Evolutionary conservation across 2,888 invertebrate species (phyloP).

Genomic region (Cheilosia soror): DNA sequence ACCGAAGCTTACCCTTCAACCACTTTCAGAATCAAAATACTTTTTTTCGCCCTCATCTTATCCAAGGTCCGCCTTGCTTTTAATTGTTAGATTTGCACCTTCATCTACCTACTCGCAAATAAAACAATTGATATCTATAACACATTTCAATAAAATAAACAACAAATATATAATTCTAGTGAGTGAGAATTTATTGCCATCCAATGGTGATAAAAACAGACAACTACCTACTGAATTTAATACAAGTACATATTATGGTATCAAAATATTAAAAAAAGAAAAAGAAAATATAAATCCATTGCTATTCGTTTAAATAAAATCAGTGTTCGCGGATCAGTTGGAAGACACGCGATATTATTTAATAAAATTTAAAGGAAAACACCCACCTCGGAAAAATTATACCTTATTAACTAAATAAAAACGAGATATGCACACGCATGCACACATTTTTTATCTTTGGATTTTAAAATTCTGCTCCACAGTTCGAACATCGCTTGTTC

Average conservation of each 20-base stretch:
- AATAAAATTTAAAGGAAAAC: conserved; percentile 4
- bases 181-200: background rate
- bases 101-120: too few relatives aligned
- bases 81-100: too few relatives aligned
- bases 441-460: conserved; percentile 15
- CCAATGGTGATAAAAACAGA: background rate
- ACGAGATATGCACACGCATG: background rate
- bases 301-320: background rate
- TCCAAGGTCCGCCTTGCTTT: too few relatives aligned
- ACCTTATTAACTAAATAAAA: conserved; percentile 20
- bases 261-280: conserved; percentile 2
- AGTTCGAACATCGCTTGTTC: conserved; percentile 93
- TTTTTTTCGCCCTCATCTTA: too few relatives aligned
- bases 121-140: too few relatives aligned
- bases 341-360: background rate
- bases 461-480: conserved; percentile 90
- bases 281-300: background rate
- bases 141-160: too few relatives aligned
- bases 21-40: too few relatives aligned
- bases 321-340: background rate
- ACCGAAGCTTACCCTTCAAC: too few relatives aligned
- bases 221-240: conserved; percentile 9
- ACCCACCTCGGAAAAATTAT: background rate
- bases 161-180: background rate
- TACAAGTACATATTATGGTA: background rate